A percentile compares a stretch with the other conserved stretches of the same genome.
Conservation (phyloP, 1,140 invertebrate species). For the Zophobas morio region DNA sequence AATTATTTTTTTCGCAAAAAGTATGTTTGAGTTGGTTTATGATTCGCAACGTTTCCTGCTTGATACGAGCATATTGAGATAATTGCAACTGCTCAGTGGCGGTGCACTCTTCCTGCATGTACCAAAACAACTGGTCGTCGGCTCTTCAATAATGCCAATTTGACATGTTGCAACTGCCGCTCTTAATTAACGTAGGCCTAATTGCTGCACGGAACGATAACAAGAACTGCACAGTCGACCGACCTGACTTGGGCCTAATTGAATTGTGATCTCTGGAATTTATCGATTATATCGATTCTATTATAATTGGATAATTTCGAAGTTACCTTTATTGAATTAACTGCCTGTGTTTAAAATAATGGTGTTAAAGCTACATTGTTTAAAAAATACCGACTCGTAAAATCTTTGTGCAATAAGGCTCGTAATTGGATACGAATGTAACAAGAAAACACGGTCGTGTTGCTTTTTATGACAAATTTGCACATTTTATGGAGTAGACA, state of each 20-base stretch:
- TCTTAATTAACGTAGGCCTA: not conserved
- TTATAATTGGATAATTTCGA: slow-evolving; percentile 42
- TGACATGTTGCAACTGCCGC: not conserved
- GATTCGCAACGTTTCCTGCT: not conserved
- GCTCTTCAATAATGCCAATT: not conserved
- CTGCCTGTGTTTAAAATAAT: slow-evolving; percentile 17
- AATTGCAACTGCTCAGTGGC: not conserved
- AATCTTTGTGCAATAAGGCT: slow-evolving; percentile 19
- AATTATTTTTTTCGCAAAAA: not conserved
- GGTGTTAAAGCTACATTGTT: slow-evolving; percentile 21
- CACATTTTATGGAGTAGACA: slow-evolving; percentile 30
- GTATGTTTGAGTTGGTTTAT: not conserved
- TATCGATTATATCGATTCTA: slow-evolving; percentile 15
- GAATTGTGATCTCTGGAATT: slow-evolving; percentile 14
- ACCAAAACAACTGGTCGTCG: not conserved
- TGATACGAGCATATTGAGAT: not conserved
- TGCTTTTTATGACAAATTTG: slow-evolving; percentile 44
- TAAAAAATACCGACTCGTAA: slow-evolving; percentile 22
- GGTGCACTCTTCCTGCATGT: not conserved
- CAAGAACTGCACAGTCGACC: not conserved
- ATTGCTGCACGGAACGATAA: not conserved
- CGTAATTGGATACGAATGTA: slow-evolving; percentile 43
- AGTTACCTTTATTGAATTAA: slow-evolving; percentile 44
- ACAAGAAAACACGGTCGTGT: slow-evolving; percentile 26
- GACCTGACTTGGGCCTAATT: not conserved